Evolutionary conservation across 1,140 invertebrate species (phyloP).

Genomic region (Lordiphosa stackelbergi): DNA sequence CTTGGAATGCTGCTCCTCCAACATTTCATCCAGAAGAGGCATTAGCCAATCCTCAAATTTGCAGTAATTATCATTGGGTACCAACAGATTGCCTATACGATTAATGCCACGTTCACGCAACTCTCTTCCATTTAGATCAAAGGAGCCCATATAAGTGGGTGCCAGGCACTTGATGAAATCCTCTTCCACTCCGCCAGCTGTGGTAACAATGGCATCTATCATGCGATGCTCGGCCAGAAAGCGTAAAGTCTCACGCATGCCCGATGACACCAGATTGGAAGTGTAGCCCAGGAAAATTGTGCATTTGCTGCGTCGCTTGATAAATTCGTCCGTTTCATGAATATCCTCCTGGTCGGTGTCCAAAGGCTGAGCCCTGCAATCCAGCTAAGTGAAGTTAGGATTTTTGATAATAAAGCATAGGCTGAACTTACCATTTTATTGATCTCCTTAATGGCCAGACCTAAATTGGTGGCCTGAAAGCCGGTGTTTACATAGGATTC

Average conservation of each 20-base stretch:
- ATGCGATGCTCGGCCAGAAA: constrained; percentile 92
- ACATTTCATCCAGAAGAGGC: constrained; percentile 94
- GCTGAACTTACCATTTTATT: constrained; percentile 89
- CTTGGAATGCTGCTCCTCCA: constrained; percentile 90
- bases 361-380: constrained; percentile 82
- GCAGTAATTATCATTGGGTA: constrained; percentile 99
- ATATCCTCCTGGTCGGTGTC: constrained; percentile 82
- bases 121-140: constrained; percentile 87
- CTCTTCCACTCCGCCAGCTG: constrained; percentile 98
- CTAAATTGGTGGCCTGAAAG: constrained; percentile 98
- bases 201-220: constrained; percentile 97
- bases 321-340: constrained; percentile 88
- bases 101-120: constrained; percentile 95
- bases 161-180: constrained; percentile 99
- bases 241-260: constrained; percentile 92
- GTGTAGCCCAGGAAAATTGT: constrained; percentile 99
- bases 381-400: constrained; percentile 50
- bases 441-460: constrained; percentile 92
- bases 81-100: constrained; percentile 97
- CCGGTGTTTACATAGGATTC: constrained; percentile 89
- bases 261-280: constrained; percentile 97
- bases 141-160: constrained; percentile 90
- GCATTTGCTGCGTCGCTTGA: constrained; percentile 87
- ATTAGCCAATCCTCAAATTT: constrained; percentile 98
- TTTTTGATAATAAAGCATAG: neutral